These are phyloP conservation scores for Lathamus discolor DNA, from an alignment of 2,113 vertebrate species.

Conservation along the genomic window DNA sequence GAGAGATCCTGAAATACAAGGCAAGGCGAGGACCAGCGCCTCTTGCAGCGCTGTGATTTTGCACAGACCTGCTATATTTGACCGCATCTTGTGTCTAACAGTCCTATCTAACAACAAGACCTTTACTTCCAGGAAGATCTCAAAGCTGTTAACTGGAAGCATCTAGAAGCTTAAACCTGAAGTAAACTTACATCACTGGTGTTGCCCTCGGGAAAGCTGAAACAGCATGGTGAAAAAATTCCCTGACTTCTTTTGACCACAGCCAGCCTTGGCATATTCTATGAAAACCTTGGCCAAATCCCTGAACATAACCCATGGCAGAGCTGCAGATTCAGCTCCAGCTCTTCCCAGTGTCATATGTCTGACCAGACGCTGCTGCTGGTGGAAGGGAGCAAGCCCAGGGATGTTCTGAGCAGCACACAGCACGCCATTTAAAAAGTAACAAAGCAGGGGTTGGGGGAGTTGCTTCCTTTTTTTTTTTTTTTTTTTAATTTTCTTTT, in stretches of 20 bases:
- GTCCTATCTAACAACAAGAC: background rate
- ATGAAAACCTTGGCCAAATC: background rate
- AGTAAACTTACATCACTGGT: background rate
- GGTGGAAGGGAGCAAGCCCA: background rate
- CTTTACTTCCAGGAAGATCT: background rate
- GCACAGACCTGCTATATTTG: background rate
- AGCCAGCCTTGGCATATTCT: rapidly evolving
- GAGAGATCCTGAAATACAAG: background rate
- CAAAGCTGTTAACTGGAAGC: background rate
- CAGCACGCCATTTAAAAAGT: rapidly evolving
- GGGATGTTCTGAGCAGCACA: background rate
- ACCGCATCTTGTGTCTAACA: background rate
- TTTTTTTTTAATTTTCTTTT: no score
- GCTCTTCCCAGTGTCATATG: background rate
- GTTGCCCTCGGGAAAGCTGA: background rate
- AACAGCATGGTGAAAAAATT: background rate
- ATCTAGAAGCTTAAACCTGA: background rate
- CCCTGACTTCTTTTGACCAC: background rate
- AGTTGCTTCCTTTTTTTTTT: background rate
- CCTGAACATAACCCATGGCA: rapidly evolving
- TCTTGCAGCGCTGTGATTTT: rapidly evolving
- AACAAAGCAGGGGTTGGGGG: background rate
- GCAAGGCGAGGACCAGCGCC: background rate
- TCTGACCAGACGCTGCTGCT: background rate
- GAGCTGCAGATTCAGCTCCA: background rate